Evolutionary conservation across 1,140 invertebrate genomes (phyloP), one percentile per base, ranked within the genome.

Genomic region (Psix sp.): DNA sequence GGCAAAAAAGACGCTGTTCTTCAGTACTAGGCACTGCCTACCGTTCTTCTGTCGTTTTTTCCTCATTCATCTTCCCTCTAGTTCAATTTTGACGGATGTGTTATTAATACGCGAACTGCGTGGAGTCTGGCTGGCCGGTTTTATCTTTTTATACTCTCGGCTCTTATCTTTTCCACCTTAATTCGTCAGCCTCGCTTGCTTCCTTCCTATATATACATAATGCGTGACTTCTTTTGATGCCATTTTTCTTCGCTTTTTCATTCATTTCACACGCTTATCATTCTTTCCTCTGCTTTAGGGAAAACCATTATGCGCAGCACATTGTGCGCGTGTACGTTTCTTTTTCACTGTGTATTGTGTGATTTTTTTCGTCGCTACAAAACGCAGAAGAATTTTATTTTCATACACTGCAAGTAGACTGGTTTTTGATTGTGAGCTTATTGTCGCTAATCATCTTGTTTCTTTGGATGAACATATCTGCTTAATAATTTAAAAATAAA

Each of bases 61-160:
- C 17, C 56, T 48, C 43, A 11, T 54, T 56, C 48, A 39, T 43
- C 33, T 14, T 51, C 39, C 40, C 48, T 33, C 48, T 60, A 24
- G 11, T 17, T 59, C 52, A 59, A 43, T 59, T 59, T 39, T 68
- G 54, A 70, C 48, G 66, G 56, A 70, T 70, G 66, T 56, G 56
- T 70, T 70, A 70, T 70, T 70, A 70, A 70, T 70, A 70, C 66
- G 51, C 67, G 67, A 11, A 39, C 59, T 72, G 67, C 67, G 67
- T 72, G 39, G 43, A 72, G 67, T 63, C 67, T 52, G 67, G 36
- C 57, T 49, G 67, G 42, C 51, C 54, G 54, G 14, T 45, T 71
- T 71, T 71, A 71, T 71, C 51, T 71, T 71, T 63, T 71, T 71
- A 71, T 71, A 35, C 57, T 71, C 57, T 63, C 13, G 51, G 29